Percentiles rank a stretch among this genome's conserved stretches.
phyloP scores from a whole-genome alignment of 2,888 invertebrate species.

The Epirrhoe alternata region DNA sequence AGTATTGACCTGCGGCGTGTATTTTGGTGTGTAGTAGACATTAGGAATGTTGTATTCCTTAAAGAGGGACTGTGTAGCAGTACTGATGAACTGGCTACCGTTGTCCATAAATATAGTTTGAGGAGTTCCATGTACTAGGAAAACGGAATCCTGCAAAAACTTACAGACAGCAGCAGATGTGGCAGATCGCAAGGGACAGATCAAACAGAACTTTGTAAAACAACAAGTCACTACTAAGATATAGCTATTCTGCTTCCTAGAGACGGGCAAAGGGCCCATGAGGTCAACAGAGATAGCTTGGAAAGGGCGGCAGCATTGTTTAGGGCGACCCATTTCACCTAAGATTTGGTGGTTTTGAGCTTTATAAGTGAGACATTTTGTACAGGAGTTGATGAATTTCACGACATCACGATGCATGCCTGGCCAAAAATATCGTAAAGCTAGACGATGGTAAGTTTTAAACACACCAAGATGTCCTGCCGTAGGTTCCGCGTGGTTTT shows the following conservation, averaged over 20 bases:
- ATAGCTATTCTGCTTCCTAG: not conserved
- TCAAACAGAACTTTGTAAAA: not conserved
- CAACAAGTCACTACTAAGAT: not conserved
- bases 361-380: not conserved
- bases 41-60: not conserved
- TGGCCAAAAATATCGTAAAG: not conserved
- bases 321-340: not conserved
- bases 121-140: not conserved
- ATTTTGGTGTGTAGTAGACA: not conserved
- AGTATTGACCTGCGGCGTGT: not conserved
- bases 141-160: not conserved
- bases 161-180: not conserved
- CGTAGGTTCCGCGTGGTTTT: not conserved
- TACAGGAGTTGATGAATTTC: not conserved
- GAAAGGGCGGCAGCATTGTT: not conserved
- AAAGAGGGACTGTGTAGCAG: not conserved
- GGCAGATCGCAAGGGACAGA: not conserved
- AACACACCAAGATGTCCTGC: not conserved
- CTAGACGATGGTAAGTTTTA: not conserved
- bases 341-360: not conserved
- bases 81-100: not conserved
- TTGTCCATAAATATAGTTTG: slow-evolving; percentile 1
- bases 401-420: not conserved
- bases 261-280: not conserved
- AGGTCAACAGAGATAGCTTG: not conserved